Base-by-base conservation (phyloP, 2,797 vertebrate species). In the Spondyliosoma cantharus region DNA sequence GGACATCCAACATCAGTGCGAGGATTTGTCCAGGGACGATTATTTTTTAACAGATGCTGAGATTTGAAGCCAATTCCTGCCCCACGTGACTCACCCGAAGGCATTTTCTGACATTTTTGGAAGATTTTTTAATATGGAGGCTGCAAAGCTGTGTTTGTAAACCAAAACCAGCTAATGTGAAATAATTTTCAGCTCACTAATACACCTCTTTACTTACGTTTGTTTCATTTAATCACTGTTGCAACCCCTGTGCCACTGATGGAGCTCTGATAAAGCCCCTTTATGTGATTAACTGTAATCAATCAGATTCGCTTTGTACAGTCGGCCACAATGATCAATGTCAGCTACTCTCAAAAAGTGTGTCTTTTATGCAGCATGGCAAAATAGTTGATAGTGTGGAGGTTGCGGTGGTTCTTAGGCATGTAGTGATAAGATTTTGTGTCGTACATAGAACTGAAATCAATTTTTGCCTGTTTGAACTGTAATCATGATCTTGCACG, bases 11-110 rank as follows among this genome's bases (percentile, higher is more conserved):
- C 78, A 7, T 66, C 13, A 25, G 54, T n/a, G 1, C 0, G 13
- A 65, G 48, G 42, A 32, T 78, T 72, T 68, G 68, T 62, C 59
- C 77, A 67, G 45, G 32, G 50, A 45, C 46, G 46, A 73, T 63
- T 73, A 68, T 78, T 65, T 81, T 69, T 80, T 70, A 37, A 37
- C 78, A 87, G 78, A 82, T 89, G 82, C 75, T 48, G 64, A 54
- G 64, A 25, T 68, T 37, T 17, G 11, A 62, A 57, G 32, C 45
- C 20, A 3, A 27, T 52, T 45, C 50, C 16, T 50, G 59, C 52
- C 42, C 3, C 4, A 43, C 1, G 5, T 7, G 3, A 27, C 60
- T 37, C 52, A 45, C 7, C 48, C 53, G 6, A 43, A 62, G 17
- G 52, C 16, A 13, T 62, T 25, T 48, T 60, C 7, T 27, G 7